Evolutionary conservation across 1,140 invertebrate genomes (phyloP).

Genomic region (Drosophila nikananu): DNA sequence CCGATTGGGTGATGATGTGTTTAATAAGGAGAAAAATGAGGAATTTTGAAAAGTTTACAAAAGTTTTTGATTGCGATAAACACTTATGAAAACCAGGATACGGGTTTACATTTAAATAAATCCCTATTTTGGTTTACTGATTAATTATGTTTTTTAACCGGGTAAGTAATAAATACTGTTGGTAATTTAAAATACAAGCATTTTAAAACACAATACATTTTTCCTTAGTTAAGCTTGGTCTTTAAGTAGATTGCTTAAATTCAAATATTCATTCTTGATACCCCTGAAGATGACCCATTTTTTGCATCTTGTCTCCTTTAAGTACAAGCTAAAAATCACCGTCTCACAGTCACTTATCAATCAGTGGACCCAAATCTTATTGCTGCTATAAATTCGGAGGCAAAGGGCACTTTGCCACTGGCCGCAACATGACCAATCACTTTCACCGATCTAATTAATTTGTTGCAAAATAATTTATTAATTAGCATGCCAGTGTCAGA

Average conservation of each 20-base stretch:
- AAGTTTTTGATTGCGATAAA: no score
- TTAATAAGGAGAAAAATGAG: not conserved
- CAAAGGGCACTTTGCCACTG: not conserved
- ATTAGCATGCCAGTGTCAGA: slow-evolving; percentile 71
- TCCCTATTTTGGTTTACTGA: not conserved
- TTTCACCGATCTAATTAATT: slow-evolving; percentile 70
- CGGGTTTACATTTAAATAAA: not conserved
- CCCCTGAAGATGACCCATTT: not conserved
- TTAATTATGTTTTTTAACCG: not conserved
- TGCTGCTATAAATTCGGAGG: not conserved
- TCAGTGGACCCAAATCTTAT: slow-evolving; percentile 3
- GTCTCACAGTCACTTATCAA: slow-evolving; percentile 8
- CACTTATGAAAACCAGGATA: no score
- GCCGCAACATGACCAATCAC: slow-evolving; percentile 53
- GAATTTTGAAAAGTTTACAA: not conserved
- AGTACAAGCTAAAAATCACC: no score
- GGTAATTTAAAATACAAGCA: no score
- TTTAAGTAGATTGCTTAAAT: not conserved
- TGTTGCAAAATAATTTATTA: slow-evolving; percentile 80
- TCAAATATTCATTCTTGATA: no score
- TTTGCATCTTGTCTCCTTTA: no score
- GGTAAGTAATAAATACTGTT: no score
- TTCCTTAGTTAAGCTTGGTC: no score
- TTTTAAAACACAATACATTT: no score
- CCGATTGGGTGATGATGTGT: not conserved